phyloP scores from a whole-genome alignment of 2,888 invertebrate genomes.

The Itoplectis maculator region DNA sequence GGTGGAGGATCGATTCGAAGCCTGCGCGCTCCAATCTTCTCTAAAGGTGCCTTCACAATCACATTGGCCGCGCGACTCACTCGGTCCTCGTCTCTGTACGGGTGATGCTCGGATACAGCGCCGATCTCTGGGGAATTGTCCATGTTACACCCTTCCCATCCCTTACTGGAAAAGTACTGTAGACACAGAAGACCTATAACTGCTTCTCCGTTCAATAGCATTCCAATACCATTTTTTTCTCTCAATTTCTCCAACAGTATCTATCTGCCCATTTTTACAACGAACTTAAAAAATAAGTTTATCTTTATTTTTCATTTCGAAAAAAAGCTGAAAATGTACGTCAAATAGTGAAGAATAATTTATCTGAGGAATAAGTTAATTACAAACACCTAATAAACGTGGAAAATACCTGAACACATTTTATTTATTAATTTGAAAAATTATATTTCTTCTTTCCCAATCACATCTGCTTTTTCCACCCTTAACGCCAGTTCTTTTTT shows the following conservation, averaged over 20 bases:
- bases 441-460: not conserved
- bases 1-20: conserved; percentile 79
- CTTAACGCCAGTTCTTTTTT: not conserved
- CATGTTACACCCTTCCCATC: not conserved
- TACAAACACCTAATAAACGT: not conserved
- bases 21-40: conserved; percentile 75
- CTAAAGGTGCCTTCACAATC: conserved; percentile 68
- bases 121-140: not conserved
- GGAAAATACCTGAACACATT: not conserved
- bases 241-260: no score
- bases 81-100: not conserved
- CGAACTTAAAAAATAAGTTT: not conserved
- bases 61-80: conserved; percentile 29
- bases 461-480: not conserved
- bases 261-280: not conserved
- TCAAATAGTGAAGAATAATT: not conserved
- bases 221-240: not conserved
- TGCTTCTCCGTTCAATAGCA: not conserved
- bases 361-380: not conserved
- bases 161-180: not conserved
- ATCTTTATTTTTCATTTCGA: not conserved
- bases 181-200: not conserved
- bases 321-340: not conserved
- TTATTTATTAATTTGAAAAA: not conserved
- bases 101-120: not conserved